Base-by-base conservation (phyloP, 2,888 invertebrate genomes). In the Drosophila mimica region DNA sequence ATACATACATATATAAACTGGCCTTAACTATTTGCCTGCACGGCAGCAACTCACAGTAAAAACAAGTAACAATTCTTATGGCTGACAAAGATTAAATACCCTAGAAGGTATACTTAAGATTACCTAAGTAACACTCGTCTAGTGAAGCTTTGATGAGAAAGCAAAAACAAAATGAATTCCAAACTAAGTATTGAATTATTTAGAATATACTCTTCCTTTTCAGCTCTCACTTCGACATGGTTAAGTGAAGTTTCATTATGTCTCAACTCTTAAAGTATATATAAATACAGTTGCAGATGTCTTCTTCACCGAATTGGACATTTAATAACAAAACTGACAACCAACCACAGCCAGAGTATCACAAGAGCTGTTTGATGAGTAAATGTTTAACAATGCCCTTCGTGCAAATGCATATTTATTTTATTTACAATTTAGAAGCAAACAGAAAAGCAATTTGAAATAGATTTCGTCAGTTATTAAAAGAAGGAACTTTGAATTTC, bases 1-100 rank as follows among this genome's bases (percentile, higher is more conserved):
- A 90, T 46, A 17, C 6, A 90, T 46, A 17, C 6, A 30, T 30
- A 40, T 86, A 87, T 90, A 90, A 88, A 90, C 90, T 87, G 87
- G 86, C 90, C 90, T 89, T 82, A 90, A 82, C 81, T 75, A 87
- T 81, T 81, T 71, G 61, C 61, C 25, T 11, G 65, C 65, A 69
- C 52, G 72, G 65, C 77, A 80, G 52, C 76, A 70, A 59, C 68
- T 33, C 43, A 52, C 8, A 62, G 33, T 13, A 57, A 36, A 51
- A 66, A 31, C 53, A 61, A 25, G 33, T 13, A 33, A 11, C 13
- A 4, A 25, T 15, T 25, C 36, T 28, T 3, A 36, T 17, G 30
- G 8, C 15, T 28, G 28, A 48, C 25, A 58, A 28, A 56, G 34
- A 30, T 17, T 33, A 13, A 70, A 68, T 70, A 70, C 68, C 68